A percentile compares a stretch with the other conserved stretches of the same genome.
Conservation (phyloP, 2,888 invertebrate genomes). For the Perithous albicinctus region DNA sequence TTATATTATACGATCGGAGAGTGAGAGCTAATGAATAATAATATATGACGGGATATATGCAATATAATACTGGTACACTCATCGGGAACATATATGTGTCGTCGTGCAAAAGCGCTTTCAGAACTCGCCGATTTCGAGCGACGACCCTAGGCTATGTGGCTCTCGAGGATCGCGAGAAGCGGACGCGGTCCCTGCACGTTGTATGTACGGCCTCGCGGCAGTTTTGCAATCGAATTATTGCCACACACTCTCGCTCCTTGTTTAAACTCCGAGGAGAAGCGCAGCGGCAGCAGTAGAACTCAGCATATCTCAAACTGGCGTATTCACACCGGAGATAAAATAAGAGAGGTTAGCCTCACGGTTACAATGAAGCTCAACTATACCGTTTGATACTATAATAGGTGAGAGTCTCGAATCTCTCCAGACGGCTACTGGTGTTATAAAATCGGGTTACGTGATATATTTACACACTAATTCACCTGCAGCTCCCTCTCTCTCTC, state of each 20-base stretch:
- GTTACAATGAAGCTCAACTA: constrained; percentile 22
- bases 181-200: constrained; percentile 13
- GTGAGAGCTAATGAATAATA: constrained; percentile 36
- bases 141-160: constrained; percentile 34
- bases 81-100: neutral
- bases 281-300: neutral
- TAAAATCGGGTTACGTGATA: constrained; percentile 60
- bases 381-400: constrained; percentile 47
- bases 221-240: constrained; percentile 78
- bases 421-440: constrained; percentile 37
- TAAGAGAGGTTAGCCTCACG: constrained; percentile 5
- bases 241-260: constrained; percentile 75
- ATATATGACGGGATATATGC: neutral
- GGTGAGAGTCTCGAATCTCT: constrained; percentile 5
- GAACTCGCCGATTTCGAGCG: constrained; percentile 10
- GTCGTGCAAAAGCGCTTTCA: neutral
- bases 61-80: neutral
- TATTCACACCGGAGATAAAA: constrained; percentile 54
- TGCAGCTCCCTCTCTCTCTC: neutral
- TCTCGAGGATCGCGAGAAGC: constrained; percentile 16
- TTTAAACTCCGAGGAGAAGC: constrained; percentile 61
- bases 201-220: constrained; percentile 70
- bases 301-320: constrained; percentile 15
- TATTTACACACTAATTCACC: constrained; percentile 19
- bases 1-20: neutral